Percentiles rank a stretch among this genome's conserved stretches.
These are phyloP conservation scores for Drosophila anceps DNA, from an alignment of 2,888 invertebrate species.

Conservation along the genomic window DNA sequence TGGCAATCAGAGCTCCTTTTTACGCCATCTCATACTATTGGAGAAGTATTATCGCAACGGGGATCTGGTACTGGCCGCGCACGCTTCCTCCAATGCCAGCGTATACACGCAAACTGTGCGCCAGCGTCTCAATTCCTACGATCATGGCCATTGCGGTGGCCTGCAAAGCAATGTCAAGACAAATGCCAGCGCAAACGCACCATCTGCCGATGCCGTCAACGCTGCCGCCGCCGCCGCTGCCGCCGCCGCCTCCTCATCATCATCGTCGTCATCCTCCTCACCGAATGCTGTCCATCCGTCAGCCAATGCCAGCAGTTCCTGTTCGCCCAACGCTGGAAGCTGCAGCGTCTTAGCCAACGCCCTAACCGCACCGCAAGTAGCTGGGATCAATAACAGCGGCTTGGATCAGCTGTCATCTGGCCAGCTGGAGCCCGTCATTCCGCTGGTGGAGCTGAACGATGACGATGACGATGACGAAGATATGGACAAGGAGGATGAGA, in stretches of 20 bases:
- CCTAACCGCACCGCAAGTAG: conserved; percentile 14
- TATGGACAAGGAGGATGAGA: conserved; percentile 29
- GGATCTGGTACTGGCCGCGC: conserved; percentile 90
- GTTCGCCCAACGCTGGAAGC: conserved; percentile 9
- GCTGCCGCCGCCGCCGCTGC: background rate
- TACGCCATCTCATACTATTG: conserved; percentile 91
- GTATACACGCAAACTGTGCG: conserved; percentile 93
- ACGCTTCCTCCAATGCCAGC: conserved; percentile 90
- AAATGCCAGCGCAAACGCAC: conserved; percentile 6
- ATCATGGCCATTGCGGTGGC: conserved; percentile 86
- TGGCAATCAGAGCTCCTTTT: conserved; percentile 94
- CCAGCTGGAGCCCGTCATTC: conserved; percentile 49
- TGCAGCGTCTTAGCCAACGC: conserved; percentile 47
- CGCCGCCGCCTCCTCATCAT: background rate
- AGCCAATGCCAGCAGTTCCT: conserved; percentile 5
- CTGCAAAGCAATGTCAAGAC: conserved; percentile 30
- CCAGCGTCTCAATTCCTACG: conserved; percentile 91
- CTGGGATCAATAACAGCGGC: conserved; percentile 7
- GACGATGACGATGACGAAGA: conserved; percentile 62
- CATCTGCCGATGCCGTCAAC: conserved; percentile 1
- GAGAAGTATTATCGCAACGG: conserved; percentile 94
- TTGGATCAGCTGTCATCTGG: conserved; percentile 4
- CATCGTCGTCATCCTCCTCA: conserved; percentile 13
- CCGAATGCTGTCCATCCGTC: conserved; percentile 1
- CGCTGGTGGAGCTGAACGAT: conserved; percentile 76